phyloP scores from a whole-genome alignment of 2,797 vertebrate genomes.

The Adelosebastes latens region DNA sequence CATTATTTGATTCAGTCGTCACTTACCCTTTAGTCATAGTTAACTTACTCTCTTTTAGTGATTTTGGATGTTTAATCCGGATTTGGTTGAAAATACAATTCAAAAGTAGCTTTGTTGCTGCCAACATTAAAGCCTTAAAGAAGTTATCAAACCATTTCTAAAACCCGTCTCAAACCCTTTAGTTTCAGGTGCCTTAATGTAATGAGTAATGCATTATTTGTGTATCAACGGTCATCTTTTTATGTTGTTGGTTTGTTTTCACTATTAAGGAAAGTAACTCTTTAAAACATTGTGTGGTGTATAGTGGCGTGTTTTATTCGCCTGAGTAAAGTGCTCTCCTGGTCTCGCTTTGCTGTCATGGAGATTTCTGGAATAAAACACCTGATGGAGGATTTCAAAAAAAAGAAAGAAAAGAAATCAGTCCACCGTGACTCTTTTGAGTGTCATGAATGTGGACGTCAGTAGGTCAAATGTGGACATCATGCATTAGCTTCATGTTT shows the following conservation, averaged over 20 bases:
- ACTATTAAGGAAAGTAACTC: conserved; percentile 75
- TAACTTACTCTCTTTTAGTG: background rate
- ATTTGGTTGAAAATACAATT: background rate
- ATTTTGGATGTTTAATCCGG: background rate
- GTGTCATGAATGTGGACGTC: conserved; percentile 60
- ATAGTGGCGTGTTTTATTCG: conserved; percentile 78
- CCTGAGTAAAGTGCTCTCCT: conserved; percentile 72
- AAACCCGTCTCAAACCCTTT: conserved; percentile 71
- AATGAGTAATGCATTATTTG: conserved; percentile 62
- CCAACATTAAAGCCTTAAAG: conserved; percentile 54
- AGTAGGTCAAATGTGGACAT: conserved; percentile 80
- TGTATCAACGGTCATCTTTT: conserved; percentile 79
- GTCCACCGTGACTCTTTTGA: conserved; percentile 40
- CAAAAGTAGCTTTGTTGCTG: background rate
- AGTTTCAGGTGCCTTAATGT: conserved; percentile 77
- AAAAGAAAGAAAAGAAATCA: background rate
- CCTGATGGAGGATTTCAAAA: conserved; percentile 30
- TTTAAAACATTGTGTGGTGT: conserved; percentile 76
- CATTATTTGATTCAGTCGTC: background rate
- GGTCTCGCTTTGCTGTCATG: conserved; percentile 68
- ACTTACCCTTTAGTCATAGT: background rate
- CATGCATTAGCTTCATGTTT: conserved; percentile 75
- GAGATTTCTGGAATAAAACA: conserved; percentile 68
- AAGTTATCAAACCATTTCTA: conserved; percentile 61
- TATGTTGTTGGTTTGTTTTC: conserved; percentile 77